Evolutionary conservation across 2,888 invertebrate genomes (phyloP).

Genomic region (Omphaloscelis lunosa): DNA sequence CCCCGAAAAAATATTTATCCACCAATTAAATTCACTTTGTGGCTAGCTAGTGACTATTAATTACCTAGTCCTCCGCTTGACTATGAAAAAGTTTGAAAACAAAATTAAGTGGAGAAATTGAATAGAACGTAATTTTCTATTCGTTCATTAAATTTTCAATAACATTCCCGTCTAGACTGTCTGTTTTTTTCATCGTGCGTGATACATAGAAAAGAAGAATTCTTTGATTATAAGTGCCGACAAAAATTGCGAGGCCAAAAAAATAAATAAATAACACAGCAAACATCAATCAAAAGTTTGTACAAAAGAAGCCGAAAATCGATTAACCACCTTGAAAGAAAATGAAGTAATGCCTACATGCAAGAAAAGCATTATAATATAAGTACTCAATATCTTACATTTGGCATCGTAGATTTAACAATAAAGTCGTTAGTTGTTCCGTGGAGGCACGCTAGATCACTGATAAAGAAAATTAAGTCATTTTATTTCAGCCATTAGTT

Average conservation of each 20-base stretch:
- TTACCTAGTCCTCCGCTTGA: background rate
- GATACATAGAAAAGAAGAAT: no score
- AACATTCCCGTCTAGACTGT: background rate
- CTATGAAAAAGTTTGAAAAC: slow-evolving; percentile 26
- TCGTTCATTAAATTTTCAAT: background rate
- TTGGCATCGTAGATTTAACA: slow-evolving; percentile 34
- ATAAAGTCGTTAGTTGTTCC: slow-evolving; percentile 32
- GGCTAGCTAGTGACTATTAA: slow-evolving; percentile 9
- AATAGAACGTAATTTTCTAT: slow-evolving; percentile 28
- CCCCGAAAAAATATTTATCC: slow-evolving; percentile 43
- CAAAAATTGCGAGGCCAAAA: background rate
- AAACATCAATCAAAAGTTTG: slow-evolving; percentile 15
- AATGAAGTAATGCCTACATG: slow-evolving; percentile 28
- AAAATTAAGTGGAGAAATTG: background rate
- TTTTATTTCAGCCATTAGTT: slow-evolving; percentile 12
- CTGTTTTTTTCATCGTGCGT: background rate
- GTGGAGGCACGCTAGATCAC: slow-evolving; percentile 33
- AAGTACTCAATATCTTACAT: slow-evolving; percentile 15
- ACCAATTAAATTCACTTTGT: slow-evolving; percentile 38
- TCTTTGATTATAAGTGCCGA: background rate
- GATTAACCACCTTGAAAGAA: slow-evolving; percentile 2
- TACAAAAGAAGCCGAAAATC: slow-evolving; percentile 16
- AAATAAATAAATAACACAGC: background rate
- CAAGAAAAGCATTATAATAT: slow-evolving; percentile 43
- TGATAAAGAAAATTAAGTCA: slow-evolving; percentile 17